phyloP scores from a whole-genome alignment of 2,888 invertebrate genomes.

The Papilio elwesi region DNA sequence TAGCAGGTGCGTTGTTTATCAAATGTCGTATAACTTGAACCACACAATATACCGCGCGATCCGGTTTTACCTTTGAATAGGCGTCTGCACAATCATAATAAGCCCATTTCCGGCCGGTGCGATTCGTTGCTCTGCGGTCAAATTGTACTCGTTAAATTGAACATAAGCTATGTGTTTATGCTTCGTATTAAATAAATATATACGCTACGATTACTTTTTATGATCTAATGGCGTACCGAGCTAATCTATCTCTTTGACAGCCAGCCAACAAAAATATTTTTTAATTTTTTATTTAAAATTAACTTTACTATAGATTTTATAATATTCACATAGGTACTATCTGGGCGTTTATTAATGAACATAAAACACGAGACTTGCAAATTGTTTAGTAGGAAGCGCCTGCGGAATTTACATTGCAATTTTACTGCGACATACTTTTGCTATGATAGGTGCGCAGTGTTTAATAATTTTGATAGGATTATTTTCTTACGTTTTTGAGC shows the following conservation, averaged over 20 bases:
- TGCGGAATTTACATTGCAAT: conserved; percentile 13
- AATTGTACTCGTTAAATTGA: conserved; percentile 21
- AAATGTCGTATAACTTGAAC: neutral
- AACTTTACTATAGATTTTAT: too few species aligned
- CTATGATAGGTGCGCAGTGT: neutral
- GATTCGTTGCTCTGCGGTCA: conserved; percentile 7
- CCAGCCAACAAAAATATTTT: too few species aligned
- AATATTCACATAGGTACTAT: too few species aligned
- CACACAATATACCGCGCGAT: neutral
- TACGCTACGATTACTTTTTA: too few species aligned
- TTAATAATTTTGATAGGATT: neutral
- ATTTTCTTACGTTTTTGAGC: too few species aligned
- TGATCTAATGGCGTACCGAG: too few species aligned
- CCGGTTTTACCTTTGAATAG: conserved; percentile 28
- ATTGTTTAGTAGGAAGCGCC: neutral
- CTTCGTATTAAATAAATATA: neutral
- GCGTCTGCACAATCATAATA: conserved; percentile 20
- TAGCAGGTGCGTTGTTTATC: conserved; percentile 10
- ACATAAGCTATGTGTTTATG: conserved; percentile 9
- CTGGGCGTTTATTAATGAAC: too few species aligned
- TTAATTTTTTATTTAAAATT: too few species aligned
- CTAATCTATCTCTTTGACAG: too few species aligned
- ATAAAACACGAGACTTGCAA: neutral
- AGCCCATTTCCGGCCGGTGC: conserved; percentile 28
- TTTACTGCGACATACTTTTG: conserved; percentile 5